Evolutionary conservation across 2,888 invertebrate species (phyloP), one percentile per base, ranked within the genome.

Genomic region (Mechanitis mazaeus): DNA sequence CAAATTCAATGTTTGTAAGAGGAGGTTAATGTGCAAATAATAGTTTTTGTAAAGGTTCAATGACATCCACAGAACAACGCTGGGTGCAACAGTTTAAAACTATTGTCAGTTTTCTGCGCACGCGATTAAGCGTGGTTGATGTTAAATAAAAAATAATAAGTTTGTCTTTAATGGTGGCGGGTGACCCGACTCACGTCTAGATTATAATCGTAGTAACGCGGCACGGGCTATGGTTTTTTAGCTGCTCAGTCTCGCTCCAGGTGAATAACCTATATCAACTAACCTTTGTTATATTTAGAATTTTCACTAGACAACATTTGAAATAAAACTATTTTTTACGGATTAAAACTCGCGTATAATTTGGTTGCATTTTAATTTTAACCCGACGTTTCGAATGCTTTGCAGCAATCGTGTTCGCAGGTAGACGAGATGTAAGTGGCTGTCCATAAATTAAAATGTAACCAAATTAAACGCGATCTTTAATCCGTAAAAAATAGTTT

Each of bases 31-130:
- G 42, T 42, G 42, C 42, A 42, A 66, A 69, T 71, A 74, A 71
- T 71, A 75, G 71, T 78, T 80, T 81, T 79, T 81, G 73, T 75
- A 67, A 58, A 65, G 67, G 76, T 76, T 79, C 77, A 73, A 69
- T 73, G 77, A 73, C 76, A 72, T 72, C 73, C 11, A 11, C 71
- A 68, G 38, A 31, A 45, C 45, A 55, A 33, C 42, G 42, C 42
- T 47, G 35, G 28, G 45, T 56, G 53, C 38, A 31, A 33, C 33
- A 58, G 5, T 47, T 50, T 46, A 58, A 54, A 33, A 59, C 53
- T 46, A 54, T 31, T 12, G 35, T 28, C 54, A 45, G n/a, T 46
- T 45, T 31, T 50, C 31, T 60, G 50, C 35, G 58, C 54, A 35
- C 59, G 55, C 55, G 9, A 58, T 59, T 55, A 58, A 59, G 55